Percentiles rank a stretch among this genome's conserved stretches.
Evolutionary conservation across 2,797 vertebrate genomes (phyloP).

Genomic region (Meriones psammophilus): DNA sequence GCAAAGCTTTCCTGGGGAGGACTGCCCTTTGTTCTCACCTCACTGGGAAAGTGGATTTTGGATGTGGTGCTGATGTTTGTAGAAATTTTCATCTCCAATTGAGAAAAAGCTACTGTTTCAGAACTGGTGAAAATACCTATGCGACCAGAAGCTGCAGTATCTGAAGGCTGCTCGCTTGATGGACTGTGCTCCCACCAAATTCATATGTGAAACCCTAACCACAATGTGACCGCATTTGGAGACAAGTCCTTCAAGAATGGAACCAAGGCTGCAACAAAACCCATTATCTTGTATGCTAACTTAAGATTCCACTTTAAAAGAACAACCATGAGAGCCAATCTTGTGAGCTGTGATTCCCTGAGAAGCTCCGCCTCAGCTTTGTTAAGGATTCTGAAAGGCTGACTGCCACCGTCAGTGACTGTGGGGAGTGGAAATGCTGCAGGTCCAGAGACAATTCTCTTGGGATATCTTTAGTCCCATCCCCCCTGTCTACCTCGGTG

Average conservation of each 20-base stretch:
- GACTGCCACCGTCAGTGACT: background rate
- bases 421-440: background rate
- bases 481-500: too few species aligned
- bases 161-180: background rate
- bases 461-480: background rate
- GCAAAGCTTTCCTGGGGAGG: background rate
- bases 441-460: background rate
- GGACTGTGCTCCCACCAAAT: background rate
- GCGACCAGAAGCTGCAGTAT: background rate
- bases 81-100: slow-evolving; percentile 4
- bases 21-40: slow-evolving; percentile 39
- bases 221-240: background rate
- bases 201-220: background rate
- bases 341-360: background rate
- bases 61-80: background rate
- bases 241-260: background rate
- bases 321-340: background rate
- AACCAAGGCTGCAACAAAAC: background rate
- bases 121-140: background rate
- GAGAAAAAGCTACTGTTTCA: background rate
- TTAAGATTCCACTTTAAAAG: background rate
- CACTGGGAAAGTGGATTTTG: background rate
- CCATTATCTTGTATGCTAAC: background rate
- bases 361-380: background rate
- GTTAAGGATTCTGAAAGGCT: background rate